These are phyloP conservation scores for Drosophila novamexicana DNA, from an alignment of 1,140 invertebrate species.

Conservation along the genomic window DNA sequence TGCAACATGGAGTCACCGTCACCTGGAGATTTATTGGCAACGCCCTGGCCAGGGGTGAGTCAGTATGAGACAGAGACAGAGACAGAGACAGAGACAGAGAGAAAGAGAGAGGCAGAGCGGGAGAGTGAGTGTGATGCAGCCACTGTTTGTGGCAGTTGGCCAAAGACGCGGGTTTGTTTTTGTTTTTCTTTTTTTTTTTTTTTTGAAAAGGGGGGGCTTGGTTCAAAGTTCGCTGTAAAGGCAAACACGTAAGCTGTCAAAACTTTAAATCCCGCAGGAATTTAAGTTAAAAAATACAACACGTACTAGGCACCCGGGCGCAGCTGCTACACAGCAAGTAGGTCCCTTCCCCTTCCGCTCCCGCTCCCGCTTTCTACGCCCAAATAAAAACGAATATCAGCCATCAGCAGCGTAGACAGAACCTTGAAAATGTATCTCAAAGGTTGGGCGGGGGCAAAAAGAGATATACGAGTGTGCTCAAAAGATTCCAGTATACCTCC, in stretches of 20 bases:
- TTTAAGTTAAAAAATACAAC: slow-evolving; percentile 83
- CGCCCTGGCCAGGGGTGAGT: slow-evolving; percentile 58
- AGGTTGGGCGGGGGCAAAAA: slow-evolving; percentile 25
- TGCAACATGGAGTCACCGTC: slow-evolving; percentile 80
- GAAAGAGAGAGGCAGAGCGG: background rate
- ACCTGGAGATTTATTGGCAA: slow-evolving; percentile 75
- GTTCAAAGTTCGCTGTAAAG: slow-evolving; percentile 78
- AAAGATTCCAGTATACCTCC: slow-evolving; percentile 46
- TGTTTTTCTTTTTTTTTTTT: background rate
- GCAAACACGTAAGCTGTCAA: slow-evolving; percentile 83
- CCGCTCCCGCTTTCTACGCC: slow-evolving; percentile 1
- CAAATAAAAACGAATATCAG: slow-evolving; percentile 38
- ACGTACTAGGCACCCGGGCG: slow-evolving; percentile 64
- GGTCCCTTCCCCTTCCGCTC: background rate
- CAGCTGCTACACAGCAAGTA: slow-evolving; percentile 57
- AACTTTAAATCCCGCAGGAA: slow-evolving; percentile 82
- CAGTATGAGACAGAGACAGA: slow-evolving; percentile 19
- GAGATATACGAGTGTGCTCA: slow-evolving; percentile 52
- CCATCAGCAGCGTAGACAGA: slow-evolving; percentile 42
- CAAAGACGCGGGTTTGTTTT: slow-evolving; percentile 38
- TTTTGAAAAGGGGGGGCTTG: slow-evolving; percentile 18
- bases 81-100: slow-evolving; percentile 1
- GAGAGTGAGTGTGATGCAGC: slow-evolving; percentile 20
- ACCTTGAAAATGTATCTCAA: slow-evolving; percentile 78
- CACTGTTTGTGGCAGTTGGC: slow-evolving; percentile 43